Conservation (phyloP, 2,113 vertebrate species). For the Rhea americana region DNA sequence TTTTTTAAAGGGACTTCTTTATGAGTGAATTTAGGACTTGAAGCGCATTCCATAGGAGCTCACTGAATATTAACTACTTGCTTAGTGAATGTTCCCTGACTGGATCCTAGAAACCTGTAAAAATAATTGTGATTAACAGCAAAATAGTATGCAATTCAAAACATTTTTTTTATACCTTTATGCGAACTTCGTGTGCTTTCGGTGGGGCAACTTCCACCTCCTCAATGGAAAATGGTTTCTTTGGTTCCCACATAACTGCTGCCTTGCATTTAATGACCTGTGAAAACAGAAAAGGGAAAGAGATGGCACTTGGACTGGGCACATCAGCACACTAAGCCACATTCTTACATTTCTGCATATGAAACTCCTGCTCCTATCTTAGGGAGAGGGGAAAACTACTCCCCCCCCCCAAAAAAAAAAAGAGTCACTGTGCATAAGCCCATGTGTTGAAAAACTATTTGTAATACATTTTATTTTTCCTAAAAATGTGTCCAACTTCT, state of each 20-base stretch:
- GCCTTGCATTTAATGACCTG: constrained; percentile 90
- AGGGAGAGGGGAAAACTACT: neutral
- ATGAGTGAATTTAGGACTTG: neutral
- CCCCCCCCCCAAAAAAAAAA: neutral
- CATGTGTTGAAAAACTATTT: too few species aligned
- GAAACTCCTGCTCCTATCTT: neutral
- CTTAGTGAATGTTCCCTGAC: neutral
- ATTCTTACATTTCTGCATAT: neutral
- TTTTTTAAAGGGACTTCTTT: neutral
- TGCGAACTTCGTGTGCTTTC: constrained; percentile 82
- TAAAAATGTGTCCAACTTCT: neutral
- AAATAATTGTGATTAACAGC: neutral
- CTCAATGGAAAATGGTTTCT: constrained; percentile 84
- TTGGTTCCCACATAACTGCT: constrained; percentile 85
- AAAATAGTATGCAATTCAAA: neutral
- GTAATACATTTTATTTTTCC: neutral
- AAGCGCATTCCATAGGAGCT: neutral
- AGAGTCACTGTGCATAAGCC: neutral
- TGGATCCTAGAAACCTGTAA: neutral
- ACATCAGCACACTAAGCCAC: neutral
- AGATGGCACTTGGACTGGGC: neutral
- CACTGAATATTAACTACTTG: neutral
- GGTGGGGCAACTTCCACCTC: constrained; percentile 88
- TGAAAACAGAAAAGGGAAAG: neutral
- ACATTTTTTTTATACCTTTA: constrained; percentile 77